phyloP scores from a whole-genome alignment of 2,888 invertebrate genomes.

The Argynnis bischoffii region DNA sequence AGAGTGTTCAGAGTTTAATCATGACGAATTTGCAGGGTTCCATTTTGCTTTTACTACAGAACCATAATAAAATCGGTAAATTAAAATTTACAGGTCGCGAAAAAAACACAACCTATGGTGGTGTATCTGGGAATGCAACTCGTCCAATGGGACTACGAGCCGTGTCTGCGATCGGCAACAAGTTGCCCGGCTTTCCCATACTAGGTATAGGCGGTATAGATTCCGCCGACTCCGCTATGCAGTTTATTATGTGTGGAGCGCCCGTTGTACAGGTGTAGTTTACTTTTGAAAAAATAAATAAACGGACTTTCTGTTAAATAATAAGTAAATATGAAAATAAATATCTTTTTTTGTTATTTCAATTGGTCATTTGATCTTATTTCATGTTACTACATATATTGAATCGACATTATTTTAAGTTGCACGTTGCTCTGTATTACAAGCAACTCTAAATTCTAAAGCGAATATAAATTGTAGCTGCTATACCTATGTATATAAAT shows the following conservation, averaged over 20 bases:
- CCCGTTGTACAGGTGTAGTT: conserved; percentile 89
- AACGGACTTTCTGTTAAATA: not conserved
- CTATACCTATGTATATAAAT: too few relatives aligned
- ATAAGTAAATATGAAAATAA: too few relatives aligned
- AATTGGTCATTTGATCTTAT: too few relatives aligned
- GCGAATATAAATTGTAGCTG: too few relatives aligned
- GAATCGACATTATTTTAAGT: too few relatives aligned
- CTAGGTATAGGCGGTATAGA: conserved; percentile 98
- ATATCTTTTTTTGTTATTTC: too few relatives aligned
- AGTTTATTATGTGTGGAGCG: conserved; percentile 97
- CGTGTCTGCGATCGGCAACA: conserved; percentile 92
- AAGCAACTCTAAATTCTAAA: too few relatives aligned
- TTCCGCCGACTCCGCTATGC: conserved; percentile 96
- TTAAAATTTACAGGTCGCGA: conserved; percentile 68
- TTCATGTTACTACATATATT: too few relatives aligned
- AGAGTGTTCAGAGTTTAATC: too few relatives aligned
- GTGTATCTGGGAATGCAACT: conserved; percentile 96
- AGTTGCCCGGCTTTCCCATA: conserved; percentile 94
- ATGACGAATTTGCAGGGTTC: not conserved
- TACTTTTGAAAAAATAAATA: not conserved
- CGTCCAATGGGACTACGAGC: conserved; percentile 96
- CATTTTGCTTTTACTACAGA: too few relatives aligned
- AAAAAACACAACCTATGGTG: conserved; percentile 95
- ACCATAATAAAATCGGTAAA: not conserved
- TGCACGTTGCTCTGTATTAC: too few relatives aligned